Evolutionary conservation across 2,888 invertebrate species (phyloP), one percentile per base, ranked within the genome.

Genomic region (Synergus gifuensis): DNA sequence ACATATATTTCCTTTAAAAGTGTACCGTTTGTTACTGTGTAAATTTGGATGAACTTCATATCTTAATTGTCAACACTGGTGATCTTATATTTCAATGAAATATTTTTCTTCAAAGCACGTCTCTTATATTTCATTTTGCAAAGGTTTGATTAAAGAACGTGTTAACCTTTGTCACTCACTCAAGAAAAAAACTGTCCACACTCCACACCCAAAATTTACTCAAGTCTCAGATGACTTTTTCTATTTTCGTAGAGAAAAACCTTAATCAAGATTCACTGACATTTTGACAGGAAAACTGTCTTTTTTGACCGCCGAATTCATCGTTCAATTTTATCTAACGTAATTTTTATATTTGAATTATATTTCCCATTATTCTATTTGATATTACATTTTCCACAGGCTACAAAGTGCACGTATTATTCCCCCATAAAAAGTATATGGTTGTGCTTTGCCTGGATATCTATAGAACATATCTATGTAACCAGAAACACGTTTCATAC

Each of bases 91-190:
- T 36, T 5, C 22, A 67, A 44, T 18, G 11, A 16, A 9, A 46
- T 22, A 22, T 69, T 69, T 28, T 46, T 12, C 46, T 8, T 14
- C 42, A 28, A 11, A 46, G 67, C 22, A 46, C 16, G 14, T 49
- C 67, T 69, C 28, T 69, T 2, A 28, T 69, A 22, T 46, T 14
- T 49, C 16, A 4, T 49, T 69, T 69, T 7, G 22, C 14, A 22
- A 16, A 5, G 28, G 46, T 49, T 46, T 49, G 46, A 49, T 49
- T 69, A 69, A 69, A 69, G 46, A 69, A 44, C 28, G 46, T 69
- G 67, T 69, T 67, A 14, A 67, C 67, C 67, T 67, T 67, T 22
- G 46, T 67, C 67, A 67, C 44, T 67, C 14, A 67, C 12, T 46
- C 7, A n/a, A 40, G 46, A 22, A 46, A 67, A 67, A 67, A 67